Percentiles rank a stretch among this genome's conserved stretches.
phyloP scores from a whole-genome alignment of 2,113 vertebrate genomes.

The Progne subis region DNA sequence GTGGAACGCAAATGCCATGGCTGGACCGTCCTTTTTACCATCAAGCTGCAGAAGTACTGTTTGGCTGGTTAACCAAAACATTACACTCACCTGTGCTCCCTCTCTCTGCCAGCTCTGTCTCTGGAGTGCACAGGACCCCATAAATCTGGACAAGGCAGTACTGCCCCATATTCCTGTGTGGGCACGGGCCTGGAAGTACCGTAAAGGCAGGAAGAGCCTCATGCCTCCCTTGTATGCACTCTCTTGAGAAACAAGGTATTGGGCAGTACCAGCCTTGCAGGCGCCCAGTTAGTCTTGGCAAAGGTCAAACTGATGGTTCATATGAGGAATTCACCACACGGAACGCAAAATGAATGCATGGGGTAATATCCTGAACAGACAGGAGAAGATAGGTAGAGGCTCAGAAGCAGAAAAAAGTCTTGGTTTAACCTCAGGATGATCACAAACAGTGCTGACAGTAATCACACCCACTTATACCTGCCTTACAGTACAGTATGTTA shows the following conservation, averaged over 20 bases:
- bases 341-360: not conserved
- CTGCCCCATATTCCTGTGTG: not conserved
- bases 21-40: not conserved
- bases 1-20: not conserved
- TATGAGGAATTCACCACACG: not conserved
- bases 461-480: not conserved
- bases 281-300: not conserved
- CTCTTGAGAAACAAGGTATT: accelerated
- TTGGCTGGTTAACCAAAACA: not conserved
- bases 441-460: not conserved
- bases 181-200: not conserved
- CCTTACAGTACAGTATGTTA: not conserved
- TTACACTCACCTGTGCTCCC: accelerated
- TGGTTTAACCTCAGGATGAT: not conserved
- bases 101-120: not conserved
- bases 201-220: not conserved
- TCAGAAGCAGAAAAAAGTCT: not conserved
- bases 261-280: not conserved
- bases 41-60: not conserved
- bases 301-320: not conserved
- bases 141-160: not conserved
- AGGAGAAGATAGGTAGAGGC: not conserved
- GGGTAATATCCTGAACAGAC: not conserved
- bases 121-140: accelerated
- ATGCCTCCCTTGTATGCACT: accelerated